Base-by-base conservation (phyloP, 2,797 vertebrate species). In the Phrynocephalus vlangalii region DNA sequence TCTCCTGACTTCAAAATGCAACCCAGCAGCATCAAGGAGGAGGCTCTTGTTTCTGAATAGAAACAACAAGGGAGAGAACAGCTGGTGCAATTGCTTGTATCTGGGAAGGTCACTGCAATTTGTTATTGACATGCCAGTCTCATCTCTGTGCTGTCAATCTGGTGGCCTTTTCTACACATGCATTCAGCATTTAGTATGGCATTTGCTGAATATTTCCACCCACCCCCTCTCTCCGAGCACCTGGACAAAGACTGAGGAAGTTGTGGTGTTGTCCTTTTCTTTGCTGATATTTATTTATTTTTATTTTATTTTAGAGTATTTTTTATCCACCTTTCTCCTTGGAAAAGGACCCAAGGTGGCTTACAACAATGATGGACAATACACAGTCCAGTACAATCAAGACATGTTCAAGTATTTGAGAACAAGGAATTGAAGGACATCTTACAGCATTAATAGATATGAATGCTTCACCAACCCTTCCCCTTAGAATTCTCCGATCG, bases 31-130 rank as follows among this genome's bases (percentile, higher is more conserved):
- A 87, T 76, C 79, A 90, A 86, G 89, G 87, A 28, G 1, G 83
- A 89, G 88, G 83, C 87, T 86, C 91, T 88, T 82, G 60, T 20
- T 76, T 79, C 90, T 80, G 77, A 84, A 81, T 10, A 0, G 77
- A 92, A 90, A 60, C 68, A 1, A 8, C 9, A 5, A 26, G 10
- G 52, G 79, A 73, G 92, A 90, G 85, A 85, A 91, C 92, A 92
- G 63, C 90, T 90, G 91, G 91, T 89, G 85, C 84, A 44, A 87
- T 91, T 83, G 89, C 88, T 91, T 66, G 87, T 91, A 90, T 6
- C 86, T 73, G 88, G 93, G 93, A 94, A 95, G 93, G 94, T 94
- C 91, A 87, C 87, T 0, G 88, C 75, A 33, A 91, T 91, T 89
- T 92, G 91, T 90, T 38, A 82, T 70, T 86, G 85, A 28, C 60